Evolutionary conservation across 2,888 invertebrate genomes (phyloP).

Genomic region (Bombylius major): DNA sequence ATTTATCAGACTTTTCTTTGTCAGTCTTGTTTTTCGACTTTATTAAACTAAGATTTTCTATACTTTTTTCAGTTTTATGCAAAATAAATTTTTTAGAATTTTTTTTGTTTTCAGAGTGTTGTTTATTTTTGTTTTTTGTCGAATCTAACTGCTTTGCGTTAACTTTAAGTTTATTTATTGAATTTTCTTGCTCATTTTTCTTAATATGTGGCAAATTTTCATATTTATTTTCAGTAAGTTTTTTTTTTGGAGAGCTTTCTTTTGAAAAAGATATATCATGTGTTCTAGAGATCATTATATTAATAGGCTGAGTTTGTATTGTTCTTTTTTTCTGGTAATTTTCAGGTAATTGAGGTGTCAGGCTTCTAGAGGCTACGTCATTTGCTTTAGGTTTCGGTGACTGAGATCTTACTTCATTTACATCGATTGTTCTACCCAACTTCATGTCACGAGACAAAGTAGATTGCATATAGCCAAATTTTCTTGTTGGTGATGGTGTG

Average conservation of each 20-base stretch:
- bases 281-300: neutral
- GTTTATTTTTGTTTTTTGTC: too few species aligned
- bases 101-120: too few species aligned
- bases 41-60: slow-evolving; percentile 8
- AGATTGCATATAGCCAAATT: slow-evolving; percentile 46
- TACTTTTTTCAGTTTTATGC: slow-evolving; percentile 6
- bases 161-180: too few species aligned
- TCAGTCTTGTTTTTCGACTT: slow-evolving; percentile 17
- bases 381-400: slow-evolving; percentile 12
- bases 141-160: too few species aligned
- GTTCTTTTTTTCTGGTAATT: neutral
- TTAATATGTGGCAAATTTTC: too few species aligned
- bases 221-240: too few species aligned
- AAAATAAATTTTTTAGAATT: neutral
- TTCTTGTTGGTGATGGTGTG: slow-evolving; percentile 4
- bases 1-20: slow-evolving; percentile 31
- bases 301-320: neutral
- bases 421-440: slow-evolving; percentile 27
- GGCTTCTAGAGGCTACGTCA: neutral
- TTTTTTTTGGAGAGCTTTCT: neutral
- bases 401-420: slow-evolving; percentile 18
- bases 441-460: slow-evolving; percentile 45
- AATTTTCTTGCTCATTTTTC: too few species aligned
- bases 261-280: neutral
- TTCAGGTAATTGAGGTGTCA: slow-evolving; percentile 9